Base-by-base conservation (phyloP, 2,888 invertebrate species). In the Harpagoxenus sublaevis region DNA sequence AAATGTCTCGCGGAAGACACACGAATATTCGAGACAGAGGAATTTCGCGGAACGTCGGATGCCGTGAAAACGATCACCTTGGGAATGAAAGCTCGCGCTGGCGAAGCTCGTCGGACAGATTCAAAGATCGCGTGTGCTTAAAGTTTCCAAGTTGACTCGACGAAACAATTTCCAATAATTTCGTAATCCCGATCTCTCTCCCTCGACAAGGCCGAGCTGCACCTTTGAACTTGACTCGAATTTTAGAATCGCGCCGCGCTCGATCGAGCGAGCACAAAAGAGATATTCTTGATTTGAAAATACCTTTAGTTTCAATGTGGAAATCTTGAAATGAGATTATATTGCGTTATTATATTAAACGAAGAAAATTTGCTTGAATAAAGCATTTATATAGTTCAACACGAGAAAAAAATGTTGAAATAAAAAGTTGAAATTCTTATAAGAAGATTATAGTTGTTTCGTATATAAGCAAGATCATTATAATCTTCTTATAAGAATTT, bases 151-250 rank as follows among this genome's bases (percentile, higher is more conserved):
- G 5, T 18, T 55, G 28, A 39, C 6, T 23, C 57, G 53, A 23
- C 18, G 53, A 42, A 28, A 31, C 5, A 28, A 39, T 28, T 1
- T 31, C 1, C 28, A 31, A 60, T 35, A 35, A 35, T 35, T 35
- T 35, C 51, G 18, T 28, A 0, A 73, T 73, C 28, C 8, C 42
- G 18, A 45, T n/a, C 28, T 31, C 12, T 18, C 18, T 2, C 18
- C 3, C 5, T 1, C 48, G 15, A 9, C 48, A 23, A 48, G 18
- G 8, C 39, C 12, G 4, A 18, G 48, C 5, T 86, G 73, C 71
- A 90, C 79, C 78, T 86, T 86, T 81, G 81, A 87, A 88, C 86
- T 87, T 83, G 87, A 75, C 51, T 75, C 71, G 82, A 85, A 78
- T 83, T 84, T 86, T 75, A 31, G 70, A 45, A 84, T 82, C 75